Conservation (phyloP, 2,113 vertebrate species). For the Onychorhynchus coronatus region DNA sequence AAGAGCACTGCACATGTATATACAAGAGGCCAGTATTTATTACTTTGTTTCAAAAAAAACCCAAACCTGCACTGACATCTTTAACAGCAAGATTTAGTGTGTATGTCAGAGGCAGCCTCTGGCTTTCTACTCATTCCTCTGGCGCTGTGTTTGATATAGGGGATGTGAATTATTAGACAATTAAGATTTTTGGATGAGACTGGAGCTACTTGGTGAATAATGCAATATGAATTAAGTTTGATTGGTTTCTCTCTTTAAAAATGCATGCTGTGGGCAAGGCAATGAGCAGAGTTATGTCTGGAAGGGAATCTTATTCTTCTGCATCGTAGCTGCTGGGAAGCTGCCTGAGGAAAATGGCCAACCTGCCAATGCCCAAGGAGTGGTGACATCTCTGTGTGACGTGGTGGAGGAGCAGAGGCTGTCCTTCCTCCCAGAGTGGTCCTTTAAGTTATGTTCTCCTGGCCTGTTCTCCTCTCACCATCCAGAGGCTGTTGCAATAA, state of each 20-base stretch:
- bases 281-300: neutral
- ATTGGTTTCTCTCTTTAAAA: slow-evolving; percentile 39
- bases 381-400: neutral
- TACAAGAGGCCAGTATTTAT: neutral
- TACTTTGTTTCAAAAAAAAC: neutral
- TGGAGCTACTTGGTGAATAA: slow-evolving; percentile 41
- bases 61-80: neutral
- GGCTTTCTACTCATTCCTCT: neutral
- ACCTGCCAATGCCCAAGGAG: accelerated
- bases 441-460: neutral
- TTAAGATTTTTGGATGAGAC: slow-evolving; percentile 31
- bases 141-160: neutral
- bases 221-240: neutral
- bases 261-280: neutral
- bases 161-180: slow-evolving; percentile 35
- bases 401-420: neutral
- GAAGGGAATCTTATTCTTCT: slow-evolving; percentile 10
- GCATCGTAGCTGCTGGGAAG: neutral
- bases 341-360: neutral
- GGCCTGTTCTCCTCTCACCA: neutral
- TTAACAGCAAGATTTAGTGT: neutral
- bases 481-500: accelerated
- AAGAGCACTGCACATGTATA: neutral
- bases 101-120: neutral
- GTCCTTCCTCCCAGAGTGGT: neutral